These are phyloP conservation scores for Netelia fuscicornis DNA, from an alignment of 2,888 invertebrate species.

Conservation along the genomic window DNA sequence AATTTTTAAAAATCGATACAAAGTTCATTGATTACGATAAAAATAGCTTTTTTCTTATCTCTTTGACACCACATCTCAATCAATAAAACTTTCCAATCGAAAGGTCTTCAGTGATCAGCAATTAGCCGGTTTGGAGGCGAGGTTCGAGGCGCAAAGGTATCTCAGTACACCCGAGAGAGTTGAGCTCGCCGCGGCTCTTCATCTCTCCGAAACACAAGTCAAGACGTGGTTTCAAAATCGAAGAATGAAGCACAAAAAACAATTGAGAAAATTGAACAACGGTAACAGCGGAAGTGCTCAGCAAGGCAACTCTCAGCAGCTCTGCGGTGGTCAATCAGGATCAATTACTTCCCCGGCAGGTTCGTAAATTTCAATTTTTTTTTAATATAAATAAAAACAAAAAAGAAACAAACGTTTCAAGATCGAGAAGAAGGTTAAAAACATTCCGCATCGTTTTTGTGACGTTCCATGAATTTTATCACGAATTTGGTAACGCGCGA, in stretches of 20 bases:
- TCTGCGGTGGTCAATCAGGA: conserved; percentile 76
- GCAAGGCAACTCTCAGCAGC: conserved; percentile 75
- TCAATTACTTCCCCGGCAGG: conserved; percentile 81
- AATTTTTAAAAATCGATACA: neutral
- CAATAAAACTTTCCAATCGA: neutral
- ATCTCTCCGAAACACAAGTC: conserved; percentile 97
- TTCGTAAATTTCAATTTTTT: conserved; percentile 66
- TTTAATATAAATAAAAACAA: neutral
- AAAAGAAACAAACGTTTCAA: neutral
- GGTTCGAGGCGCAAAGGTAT: conserved; percentile 97
- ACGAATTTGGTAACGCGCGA: neutral
- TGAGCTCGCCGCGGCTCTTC: conserved; percentile 96
- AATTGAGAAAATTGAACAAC: conserved; percentile 90
- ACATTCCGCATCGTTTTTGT: neutral
- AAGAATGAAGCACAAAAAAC: conserved; percentile 98
- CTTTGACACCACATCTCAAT: neutral
- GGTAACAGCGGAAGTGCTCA: conserved; percentile 72
- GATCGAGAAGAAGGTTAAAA: neutral
- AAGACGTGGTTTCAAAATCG: conserved; percentile 99
- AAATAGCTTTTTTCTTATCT: conserved; percentile 1
- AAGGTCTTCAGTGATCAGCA: conserved; percentile 91
- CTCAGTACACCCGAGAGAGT: conserved; percentile 98
- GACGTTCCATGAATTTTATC: neutral
- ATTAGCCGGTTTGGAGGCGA: conserved; percentile 94
- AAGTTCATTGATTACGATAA: neutral